Evolutionary conservation across 2,113 vertebrate genomes (phyloP).

Genomic region (Lamprotornis superbus): DNA sequence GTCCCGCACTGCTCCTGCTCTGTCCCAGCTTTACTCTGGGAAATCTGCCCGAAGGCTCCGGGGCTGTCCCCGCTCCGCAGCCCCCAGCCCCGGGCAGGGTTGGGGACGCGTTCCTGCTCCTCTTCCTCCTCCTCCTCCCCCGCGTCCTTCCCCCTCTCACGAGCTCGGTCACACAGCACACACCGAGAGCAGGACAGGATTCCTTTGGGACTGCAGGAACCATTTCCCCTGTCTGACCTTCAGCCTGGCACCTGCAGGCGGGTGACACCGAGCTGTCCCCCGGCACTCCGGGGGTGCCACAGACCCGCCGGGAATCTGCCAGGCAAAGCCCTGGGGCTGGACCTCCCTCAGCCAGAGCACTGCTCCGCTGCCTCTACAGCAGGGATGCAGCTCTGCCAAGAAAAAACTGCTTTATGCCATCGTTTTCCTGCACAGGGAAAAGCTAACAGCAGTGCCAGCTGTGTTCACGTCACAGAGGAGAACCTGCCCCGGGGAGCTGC

Average conservation of each 20-base stretch:
- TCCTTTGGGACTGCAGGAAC: background rate
- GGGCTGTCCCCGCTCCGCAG: too few relatives aligned
- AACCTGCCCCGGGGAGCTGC: background rate
- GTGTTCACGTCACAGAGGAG: background rate
- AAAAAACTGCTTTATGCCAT: background rate
- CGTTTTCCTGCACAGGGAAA: background rate
- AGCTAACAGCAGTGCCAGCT: background rate
- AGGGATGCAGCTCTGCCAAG: background rate
- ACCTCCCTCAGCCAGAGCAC: background rate
- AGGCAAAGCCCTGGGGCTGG: background rate
- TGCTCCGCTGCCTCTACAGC: background rate
- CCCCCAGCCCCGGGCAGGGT: too few relatives aligned
- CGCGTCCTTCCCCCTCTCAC: too few relatives aligned
- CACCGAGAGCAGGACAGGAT: rapidly evolving
- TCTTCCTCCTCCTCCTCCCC: too few relatives aligned
- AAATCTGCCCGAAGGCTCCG: too few relatives aligned
- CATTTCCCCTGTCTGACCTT: background rate
- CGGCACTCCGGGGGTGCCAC: rapidly evolving
- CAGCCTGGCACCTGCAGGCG: background rate
- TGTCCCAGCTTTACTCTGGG: rapidly evolving
- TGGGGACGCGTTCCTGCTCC: too few relatives aligned
- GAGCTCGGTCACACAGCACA: rapidly evolving
- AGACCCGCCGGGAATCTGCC: background rate
- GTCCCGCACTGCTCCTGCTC: rapidly evolving
- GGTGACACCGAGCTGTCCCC: rapidly evolving